Percentiles rank a stretch among this genome's conserved stretches.
phyloP scores from a whole-genome alignment of 2,797 vertebrate species.

The Crax fasciolata region DNA sequence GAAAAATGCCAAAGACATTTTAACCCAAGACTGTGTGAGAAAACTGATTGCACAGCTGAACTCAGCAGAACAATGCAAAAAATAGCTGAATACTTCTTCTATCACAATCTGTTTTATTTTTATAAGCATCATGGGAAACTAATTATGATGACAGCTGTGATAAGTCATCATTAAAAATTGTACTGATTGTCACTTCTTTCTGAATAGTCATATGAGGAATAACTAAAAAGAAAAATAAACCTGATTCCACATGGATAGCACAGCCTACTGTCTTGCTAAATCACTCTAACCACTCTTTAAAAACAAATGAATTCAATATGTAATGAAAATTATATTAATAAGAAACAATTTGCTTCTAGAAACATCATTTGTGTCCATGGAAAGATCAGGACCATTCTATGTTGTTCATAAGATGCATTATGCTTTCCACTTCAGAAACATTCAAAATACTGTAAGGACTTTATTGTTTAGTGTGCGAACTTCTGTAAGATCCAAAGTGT shows the following conservation, averaged over 20 bases:
- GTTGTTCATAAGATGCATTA: not conserved
- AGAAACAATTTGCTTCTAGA: not conserved
- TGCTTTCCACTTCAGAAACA: not conserved
- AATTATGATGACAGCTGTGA: conserved; percentile 65
- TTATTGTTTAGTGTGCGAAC: not conserved
- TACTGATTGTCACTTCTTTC: conserved; percentile 62
- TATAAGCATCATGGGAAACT: conserved; percentile 62
- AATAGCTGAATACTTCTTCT: conserved; percentile 3
- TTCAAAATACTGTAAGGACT: not conserved
- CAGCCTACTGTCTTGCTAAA: conserved; percentile 6
- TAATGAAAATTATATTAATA: not conserved
- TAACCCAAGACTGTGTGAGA: not conserved
- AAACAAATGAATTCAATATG: not conserved
- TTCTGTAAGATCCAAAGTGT: not conserved
- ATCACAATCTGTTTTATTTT: conserved; percentile 62
- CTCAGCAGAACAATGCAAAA: conserved; percentile 24
- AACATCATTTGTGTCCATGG: not conserved
- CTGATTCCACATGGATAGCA: not conserved
- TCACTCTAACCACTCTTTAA: not conserved
- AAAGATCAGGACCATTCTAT: not conserved
- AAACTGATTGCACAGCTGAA: conserved; percentile 58
- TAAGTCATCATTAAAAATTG: conserved; percentile 52
- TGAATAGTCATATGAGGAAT: conserved; percentile 31
- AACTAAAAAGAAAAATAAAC: conserved; percentile 53
- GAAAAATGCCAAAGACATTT: not conserved